Percentiles rank a stretch among this genome's conserved stretches.
Conservation (phyloP, 2,113 vertebrate species). For the Meles meles region DNA sequence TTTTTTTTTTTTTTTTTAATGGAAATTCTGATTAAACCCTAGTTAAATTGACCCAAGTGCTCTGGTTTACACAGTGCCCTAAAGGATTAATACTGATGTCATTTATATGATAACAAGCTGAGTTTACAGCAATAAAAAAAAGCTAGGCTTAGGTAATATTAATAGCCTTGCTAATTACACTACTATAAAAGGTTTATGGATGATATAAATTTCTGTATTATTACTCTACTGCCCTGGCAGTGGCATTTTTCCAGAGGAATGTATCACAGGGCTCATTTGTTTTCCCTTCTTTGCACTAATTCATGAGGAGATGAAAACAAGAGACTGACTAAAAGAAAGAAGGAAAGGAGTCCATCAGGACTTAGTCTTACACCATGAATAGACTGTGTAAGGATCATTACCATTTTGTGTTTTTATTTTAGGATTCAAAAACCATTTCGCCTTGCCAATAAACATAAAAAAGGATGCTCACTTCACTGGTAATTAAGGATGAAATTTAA, state of each 20-base stretch:
- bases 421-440: background rate
- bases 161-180: constrained; percentile 79
- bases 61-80: constrained; percentile 58
- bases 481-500: constrained; percentile 27
- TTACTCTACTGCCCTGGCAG: constrained; percentile 38
- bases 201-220: constrained; percentile 74
- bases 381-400: background rate
- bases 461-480: background rate
- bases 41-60: constrained; percentile 48
- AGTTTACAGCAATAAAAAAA: constrained; percentile 77
- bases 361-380: background rate
- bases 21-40: constrained; percentile 29
- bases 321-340: background rate
- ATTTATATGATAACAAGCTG: constrained; percentile 78
- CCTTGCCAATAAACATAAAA: background rate
- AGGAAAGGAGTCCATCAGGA: background rate
- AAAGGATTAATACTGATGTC: constrained; percentile 74
- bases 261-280: background rate
- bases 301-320: background rate
- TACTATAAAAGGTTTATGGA: constrained; percentile 75
- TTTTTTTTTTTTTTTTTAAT: background rate
- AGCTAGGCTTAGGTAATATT: constrained; percentile 72
- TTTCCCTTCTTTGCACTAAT: constrained; percentile 37
- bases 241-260: constrained; percentile 64
- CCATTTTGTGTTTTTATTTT: background rate